phyloP scores from a whole-genome alignment of 1,140 invertebrate species.

The Anadara kagoshimensis region DNA sequence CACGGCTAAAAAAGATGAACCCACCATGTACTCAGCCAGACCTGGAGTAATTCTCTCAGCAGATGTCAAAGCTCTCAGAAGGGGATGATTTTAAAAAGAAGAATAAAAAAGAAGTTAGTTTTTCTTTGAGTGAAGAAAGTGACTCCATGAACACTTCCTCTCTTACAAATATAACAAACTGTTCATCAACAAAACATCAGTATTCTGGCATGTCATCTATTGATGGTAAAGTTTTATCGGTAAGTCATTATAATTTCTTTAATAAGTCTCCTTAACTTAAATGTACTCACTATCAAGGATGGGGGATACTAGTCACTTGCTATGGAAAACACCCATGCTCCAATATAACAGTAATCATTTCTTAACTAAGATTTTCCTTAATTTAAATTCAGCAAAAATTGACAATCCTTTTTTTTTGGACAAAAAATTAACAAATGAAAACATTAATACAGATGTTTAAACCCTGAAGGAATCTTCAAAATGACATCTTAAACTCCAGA shows the following conservation, averaged over 20 bases:
- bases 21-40: conserved; percentile 34
- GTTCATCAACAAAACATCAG: conserved; percentile 58
- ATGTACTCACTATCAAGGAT: too few relatives aligned
- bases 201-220: conserved; percentile 30
- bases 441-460: not conserved
- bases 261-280: too few relatives aligned
- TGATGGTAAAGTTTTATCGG: conserved; percentile 39
- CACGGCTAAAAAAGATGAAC: conserved; percentile 47
- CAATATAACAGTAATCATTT: too few relatives aligned
- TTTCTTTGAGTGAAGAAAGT: conserved; percentile 54
- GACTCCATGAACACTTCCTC: conserved; percentile 49
- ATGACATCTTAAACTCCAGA: not conserved
- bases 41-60: conserved; percentile 43
- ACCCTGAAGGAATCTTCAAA: not conserved
- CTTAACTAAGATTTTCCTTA: too few relatives aligned
- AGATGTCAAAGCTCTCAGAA: conserved; percentile 48
- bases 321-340: too few relatives aligned
- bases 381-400: too few relatives aligned
- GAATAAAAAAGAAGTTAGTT: conserved; percentile 65
- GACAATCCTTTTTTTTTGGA: too few relatives aligned
- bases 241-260: conserved; percentile 26
- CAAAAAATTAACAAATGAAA: too few relatives aligned
- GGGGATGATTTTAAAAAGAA: conserved; percentile 57
- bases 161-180: conserved; percentile 52
- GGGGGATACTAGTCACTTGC: too few relatives aligned